Conservation (phyloP, 2,797 vertebrate genomes). For the Sarcophilus harrisii region DNA sequence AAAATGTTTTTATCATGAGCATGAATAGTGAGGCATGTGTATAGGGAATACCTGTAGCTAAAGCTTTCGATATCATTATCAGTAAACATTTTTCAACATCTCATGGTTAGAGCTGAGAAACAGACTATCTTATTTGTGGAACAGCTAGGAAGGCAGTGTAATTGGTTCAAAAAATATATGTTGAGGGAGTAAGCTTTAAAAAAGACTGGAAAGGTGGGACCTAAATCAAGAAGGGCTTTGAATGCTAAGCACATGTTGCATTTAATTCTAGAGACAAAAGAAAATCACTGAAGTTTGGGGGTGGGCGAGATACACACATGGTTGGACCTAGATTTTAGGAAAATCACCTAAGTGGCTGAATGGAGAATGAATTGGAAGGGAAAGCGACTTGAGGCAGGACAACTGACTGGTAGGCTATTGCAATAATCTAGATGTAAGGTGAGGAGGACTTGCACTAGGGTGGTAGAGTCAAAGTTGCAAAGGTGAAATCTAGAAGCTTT, state of each 20-base stretch:
- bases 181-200: neutral
- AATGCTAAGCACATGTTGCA: neutral
- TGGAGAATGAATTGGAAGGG: neutral
- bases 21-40: neutral
- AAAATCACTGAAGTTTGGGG: neutral
- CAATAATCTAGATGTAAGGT: neutral
- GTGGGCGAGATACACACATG: too few relatives aligned
- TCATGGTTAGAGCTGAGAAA: neutral
- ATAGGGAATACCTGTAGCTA: neutral
- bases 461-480: neutral
- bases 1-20: neutral
- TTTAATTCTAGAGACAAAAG: neutral
- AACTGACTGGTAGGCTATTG: neutral
- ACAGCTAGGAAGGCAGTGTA: neutral
- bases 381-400: neutral
- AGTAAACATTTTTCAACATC: neutral
- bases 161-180: neutral
- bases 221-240: neutral
- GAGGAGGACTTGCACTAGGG: neutral
- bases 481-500: too few relatives aligned
- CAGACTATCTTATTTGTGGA: neutral
- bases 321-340: neutral
- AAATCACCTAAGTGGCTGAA: neutral
- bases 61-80: neutral
- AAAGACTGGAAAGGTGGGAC: neutral